phyloP scores from a whole-genome alignment of 2,888 invertebrate genomes.

The Caenorhabditis wallacei region DNA sequence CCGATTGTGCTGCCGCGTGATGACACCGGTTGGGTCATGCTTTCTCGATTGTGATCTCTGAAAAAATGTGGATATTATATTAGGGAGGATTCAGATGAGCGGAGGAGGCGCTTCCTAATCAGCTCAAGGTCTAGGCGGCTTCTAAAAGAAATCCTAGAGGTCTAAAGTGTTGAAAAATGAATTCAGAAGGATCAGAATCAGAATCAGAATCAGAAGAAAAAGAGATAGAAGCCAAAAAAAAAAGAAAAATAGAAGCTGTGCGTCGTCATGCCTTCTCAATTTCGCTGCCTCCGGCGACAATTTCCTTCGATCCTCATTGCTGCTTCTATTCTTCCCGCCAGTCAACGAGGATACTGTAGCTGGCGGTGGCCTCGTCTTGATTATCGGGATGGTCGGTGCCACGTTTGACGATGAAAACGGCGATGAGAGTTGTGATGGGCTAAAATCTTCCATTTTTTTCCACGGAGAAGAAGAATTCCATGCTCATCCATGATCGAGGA shows the following conservation, averaged over 20 bases:
- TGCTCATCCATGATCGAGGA: not conserved
- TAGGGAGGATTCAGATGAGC: not conserved
- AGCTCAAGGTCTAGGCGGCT: too few relatives aligned
- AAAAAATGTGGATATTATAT: not conserved
- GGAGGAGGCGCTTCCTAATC: not conserved
- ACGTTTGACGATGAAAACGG: slow-evolving; percentile 12
- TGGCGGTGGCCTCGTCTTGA: slow-evolving; percentile 3
- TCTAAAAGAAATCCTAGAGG: too few relatives aligned
- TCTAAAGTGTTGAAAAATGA: too few relatives aligned
- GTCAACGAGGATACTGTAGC: slow-evolving; percentile 9
- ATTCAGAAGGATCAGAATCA: too few relatives aligned
- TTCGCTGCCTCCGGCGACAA: not conserved
- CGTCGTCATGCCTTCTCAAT: slow-evolving; percentile 39
- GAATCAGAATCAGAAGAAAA: slow-evolving; percentile 9
- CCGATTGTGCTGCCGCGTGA: slow-evolving; percentile 80
- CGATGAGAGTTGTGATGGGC: slow-evolving; percentile 55
- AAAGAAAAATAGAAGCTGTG: slow-evolving; percentile 34
- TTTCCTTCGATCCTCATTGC: slow-evolving; percentile 8
- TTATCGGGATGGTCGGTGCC: not conserved
- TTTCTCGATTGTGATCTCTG: slow-evolving; percentile 66
- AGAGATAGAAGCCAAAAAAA: slow-evolving; percentile 15
- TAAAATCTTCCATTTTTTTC: slow-evolving; percentile 33
- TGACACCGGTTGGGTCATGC: slow-evolving; percentile 65
- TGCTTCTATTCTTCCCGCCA: not conserved
- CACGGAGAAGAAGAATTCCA: not conserved